Evolutionary conservation across 2,113 vertebrate genomes (phyloP), one percentile per base, ranked within the genome.

Genomic region (Coryphaenoides rupestris): DNA sequence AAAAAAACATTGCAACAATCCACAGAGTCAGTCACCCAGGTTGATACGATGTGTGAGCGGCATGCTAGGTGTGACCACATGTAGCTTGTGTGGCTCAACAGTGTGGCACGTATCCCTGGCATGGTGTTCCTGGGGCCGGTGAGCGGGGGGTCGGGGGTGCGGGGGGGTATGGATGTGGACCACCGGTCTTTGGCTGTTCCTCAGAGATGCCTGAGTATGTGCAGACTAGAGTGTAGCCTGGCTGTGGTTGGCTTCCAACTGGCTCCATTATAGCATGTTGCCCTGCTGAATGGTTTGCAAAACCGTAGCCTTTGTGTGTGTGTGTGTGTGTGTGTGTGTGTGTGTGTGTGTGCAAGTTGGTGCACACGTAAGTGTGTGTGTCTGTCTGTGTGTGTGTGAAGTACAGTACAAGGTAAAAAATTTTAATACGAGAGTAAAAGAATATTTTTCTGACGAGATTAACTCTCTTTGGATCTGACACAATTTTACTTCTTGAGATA

Each of bases 261-360:
- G 0, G 72, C 68, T 63, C 65, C 75, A 65, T 55, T 71, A 53
- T 54, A 62, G 89, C 89, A 90, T 90, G 88, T 71, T 76, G 81
- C 81, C 81, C 82, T 53, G 60, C 60, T 60, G 28, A 68, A 53
- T 40, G 74, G 74, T 80, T 80, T 73, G 40, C 52, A 67, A 22
- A 19, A 3, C 33, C 9, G 9, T 12, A 66, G 50, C 6, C 47
- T 50, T n/a, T n/a, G 15, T 50, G 47, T n/a, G 33, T 10, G 33
- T 40, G 33, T 26, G 6, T 40, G 28, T 56, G 23, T 15, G 24
- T 26, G 57, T 58, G 57, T 28, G 2, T 58, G 22, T 58, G 57
- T 28, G 16, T 16, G 21, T 23, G 23, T 3, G 12, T 17, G 15
- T 50, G 9, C 3, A 12, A 7, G 33, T 40, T 7, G 9, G 33